These are phyloP conservation scores for Emydura subglobosa DNA, from an alignment of 2,113 vertebrate species.

Conservation along the genomic window DNA sequence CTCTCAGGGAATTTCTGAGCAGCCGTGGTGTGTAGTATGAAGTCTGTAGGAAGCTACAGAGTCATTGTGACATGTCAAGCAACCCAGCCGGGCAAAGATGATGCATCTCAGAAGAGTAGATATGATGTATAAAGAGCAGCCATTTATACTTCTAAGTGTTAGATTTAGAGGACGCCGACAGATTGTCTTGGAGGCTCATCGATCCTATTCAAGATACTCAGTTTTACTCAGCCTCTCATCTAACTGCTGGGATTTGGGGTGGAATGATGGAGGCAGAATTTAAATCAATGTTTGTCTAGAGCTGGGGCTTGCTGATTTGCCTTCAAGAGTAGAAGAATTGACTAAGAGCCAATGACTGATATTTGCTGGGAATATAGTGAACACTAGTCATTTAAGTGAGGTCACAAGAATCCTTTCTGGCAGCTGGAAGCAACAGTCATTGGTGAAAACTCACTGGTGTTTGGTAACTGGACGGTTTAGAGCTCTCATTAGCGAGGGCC, in stretches of 20 bases:
- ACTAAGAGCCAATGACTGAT: background rate
- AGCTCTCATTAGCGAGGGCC: background rate
- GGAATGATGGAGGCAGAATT: conserved; percentile 23
- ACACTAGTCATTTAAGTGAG: background rate
- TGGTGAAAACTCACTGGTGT: background rate
- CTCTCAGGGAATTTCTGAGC: background rate
- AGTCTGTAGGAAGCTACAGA: background rate
- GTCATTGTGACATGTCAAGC: background rate
- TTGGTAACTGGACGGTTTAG: background rate
- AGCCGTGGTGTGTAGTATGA: background rate
- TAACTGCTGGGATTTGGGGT: conserved; percentile 39
- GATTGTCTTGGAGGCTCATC: conserved; percentile 64
- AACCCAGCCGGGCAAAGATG: background rate
- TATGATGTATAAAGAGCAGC: conserved; percentile 59
- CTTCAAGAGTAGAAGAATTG: background rate
- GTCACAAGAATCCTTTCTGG: background rate
- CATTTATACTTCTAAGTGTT: conserved; percentile 54
- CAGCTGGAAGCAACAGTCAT: background rate
- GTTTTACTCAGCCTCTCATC: conserved; percentile 59
- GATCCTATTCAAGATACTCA: conserved; percentile 64
- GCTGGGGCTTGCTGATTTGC: conserved; percentile 11
- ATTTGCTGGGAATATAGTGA: background rate
- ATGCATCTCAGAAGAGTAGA: conserved; percentile 45
- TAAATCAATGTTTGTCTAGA: background rate
- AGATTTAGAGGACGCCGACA: conserved; percentile 45